A percentile compares a stretch with the other conserved stretches of the same genome.
phyloP scores from a whole-genome alignment of 23 tunicate species.

The Styela clava region DNA sequence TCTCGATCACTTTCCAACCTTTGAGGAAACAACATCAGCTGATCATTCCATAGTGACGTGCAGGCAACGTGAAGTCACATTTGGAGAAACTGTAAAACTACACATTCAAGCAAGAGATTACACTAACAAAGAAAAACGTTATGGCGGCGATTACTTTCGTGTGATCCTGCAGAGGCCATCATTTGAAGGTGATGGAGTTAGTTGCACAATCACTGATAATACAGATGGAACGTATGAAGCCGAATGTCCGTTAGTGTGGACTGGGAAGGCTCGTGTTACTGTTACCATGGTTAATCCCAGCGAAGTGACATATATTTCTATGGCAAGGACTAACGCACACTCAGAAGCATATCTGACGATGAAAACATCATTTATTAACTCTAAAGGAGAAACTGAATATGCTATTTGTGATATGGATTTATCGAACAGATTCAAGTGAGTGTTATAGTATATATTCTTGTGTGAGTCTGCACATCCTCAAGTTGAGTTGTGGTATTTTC shows the following conservation, averaged over 20 bases:
- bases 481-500: no score
- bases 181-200: neutral
- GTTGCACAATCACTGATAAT: constrained; percentile 9
- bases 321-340: neutral
- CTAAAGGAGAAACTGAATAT: neutral
- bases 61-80: neutral
- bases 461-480: no score
- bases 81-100: neutral
- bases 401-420: neutral
- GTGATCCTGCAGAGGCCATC: neutral
- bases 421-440: neutral
- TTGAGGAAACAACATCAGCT: neutral
- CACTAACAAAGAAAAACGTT: neutral
- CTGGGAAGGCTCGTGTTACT: neutral
- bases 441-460: no score
- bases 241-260: neutral
- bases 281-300: constrained; percentile 6
- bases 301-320: neutral
- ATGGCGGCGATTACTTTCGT: constrained; percentile 7
- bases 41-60: neutral
- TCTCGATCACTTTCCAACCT: neutral
- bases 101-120: constrained; percentile 5
- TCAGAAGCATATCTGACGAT: neutral
- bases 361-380: neutral
- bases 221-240: neutral